Conservation (phyloP, 2,113 vertebrate genomes). For the Helogale parvula region DNA sequence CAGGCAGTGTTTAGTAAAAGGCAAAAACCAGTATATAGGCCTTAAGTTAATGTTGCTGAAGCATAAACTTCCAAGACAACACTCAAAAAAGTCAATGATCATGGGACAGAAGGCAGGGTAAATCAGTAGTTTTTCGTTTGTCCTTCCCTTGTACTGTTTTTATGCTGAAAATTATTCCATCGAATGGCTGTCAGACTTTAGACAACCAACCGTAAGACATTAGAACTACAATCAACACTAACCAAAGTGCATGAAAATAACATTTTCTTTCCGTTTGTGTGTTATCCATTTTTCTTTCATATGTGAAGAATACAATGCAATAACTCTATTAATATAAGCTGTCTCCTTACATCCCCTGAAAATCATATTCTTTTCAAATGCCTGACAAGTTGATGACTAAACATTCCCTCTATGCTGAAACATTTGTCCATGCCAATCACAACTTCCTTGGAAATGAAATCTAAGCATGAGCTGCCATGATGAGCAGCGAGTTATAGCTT, state of each 20-base stretch:
- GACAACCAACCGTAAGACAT: neutral
- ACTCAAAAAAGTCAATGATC: neutral
- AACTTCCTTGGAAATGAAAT: conserved; percentile 64
- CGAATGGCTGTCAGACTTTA: neutral
- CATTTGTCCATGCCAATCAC: conserved; percentile 40
- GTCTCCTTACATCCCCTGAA: neutral
- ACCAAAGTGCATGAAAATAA: neutral
- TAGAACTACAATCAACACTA: neutral
- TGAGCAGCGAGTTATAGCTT: neutral
- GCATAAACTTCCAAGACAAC: neutral
- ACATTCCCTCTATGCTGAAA: conserved; percentile 26
- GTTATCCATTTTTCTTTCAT: neutral
- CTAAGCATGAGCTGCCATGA: neutral
- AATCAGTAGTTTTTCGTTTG: neutral
- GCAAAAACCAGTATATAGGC: neutral
- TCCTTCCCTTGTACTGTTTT: neutral
- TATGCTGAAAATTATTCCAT: neutral
- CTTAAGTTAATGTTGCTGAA: neutral
- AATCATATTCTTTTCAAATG: conserved; percentile 19
- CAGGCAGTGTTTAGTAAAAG: neutral
- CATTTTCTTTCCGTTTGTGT: neutral
- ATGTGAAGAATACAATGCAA: neutral
- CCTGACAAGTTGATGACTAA: neutral
- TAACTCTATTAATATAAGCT: neutral
- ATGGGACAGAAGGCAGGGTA: neutral